These are phyloP conservation scores for Platyscapa corneri DNA, from an alignment of 1,140 invertebrate species.

Conservation along the genomic window DNA sequence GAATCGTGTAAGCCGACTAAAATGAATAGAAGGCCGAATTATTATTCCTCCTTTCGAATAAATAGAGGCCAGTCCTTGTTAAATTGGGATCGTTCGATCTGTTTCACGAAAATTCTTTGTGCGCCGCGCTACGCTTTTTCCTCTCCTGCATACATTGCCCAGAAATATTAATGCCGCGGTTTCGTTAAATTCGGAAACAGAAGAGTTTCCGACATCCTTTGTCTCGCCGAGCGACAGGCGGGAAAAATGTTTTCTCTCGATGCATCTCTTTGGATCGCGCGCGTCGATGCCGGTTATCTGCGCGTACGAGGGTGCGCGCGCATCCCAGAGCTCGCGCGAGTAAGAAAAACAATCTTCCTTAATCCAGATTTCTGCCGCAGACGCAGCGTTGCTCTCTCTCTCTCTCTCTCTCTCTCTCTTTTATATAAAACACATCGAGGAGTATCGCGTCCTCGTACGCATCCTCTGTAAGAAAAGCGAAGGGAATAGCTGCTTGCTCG, in stretches of 20 bases:
- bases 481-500: slow-evolving; percentile 3
- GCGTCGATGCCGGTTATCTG: slow-evolving; percentile 10
- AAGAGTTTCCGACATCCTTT: no score
- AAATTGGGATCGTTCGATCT: background rate
- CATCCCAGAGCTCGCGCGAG: background rate
- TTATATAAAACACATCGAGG: slow-evolving; percentile 57
- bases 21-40: slow-evolving; percentile 34
- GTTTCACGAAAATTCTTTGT: slow-evolving; percentile 16
- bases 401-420: background rate
- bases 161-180: slow-evolving; percentile 36
- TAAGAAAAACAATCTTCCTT: slow-evolving; percentile 20
- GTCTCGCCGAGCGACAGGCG: no score
- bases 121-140: background rate
- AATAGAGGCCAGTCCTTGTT: background rate
- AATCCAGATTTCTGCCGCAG: slow-evolving; percentile 52
- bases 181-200: no score
- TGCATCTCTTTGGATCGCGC: background rate
- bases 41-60: slow-evolving; percentile 49
- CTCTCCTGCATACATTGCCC: background rate
- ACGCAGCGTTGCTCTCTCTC: slow-evolving; percentile 58
- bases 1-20: slow-evolving; percentile 2
- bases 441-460: slow-evolving; percentile 51
- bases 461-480: background rate
- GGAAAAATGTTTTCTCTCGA: no score
- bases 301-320: background rate